Conservation (phyloP, 2,113 vertebrate genomes). For the Cathartes aura region DNA sequence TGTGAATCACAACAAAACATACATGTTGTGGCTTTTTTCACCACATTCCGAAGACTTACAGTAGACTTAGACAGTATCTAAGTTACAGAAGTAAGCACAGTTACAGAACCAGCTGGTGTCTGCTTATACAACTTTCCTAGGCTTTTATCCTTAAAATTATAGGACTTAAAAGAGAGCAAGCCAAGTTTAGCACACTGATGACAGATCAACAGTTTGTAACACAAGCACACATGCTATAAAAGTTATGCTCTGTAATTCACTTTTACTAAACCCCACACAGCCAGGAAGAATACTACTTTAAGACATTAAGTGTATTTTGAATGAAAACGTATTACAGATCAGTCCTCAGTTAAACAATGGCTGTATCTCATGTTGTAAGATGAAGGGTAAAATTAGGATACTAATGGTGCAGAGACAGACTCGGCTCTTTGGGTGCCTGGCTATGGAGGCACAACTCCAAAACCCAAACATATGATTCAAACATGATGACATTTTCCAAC, state of each 20-base stretch:
- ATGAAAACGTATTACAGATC: neutral
- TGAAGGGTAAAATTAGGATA: neutral
- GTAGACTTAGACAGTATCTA: neutral
- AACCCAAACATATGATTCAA: neutral
- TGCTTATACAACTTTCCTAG: neutral
- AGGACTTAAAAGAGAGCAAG: neutral
- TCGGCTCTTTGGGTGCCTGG: neutral
- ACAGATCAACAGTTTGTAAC: neutral
- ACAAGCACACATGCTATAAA: neutral
- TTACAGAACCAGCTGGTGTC: neutral
- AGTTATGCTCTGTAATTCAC: neutral
- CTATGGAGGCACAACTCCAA: neutral
- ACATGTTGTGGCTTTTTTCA: neutral
- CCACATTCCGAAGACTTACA: neutral
- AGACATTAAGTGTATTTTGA: neutral
- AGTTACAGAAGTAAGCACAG: no score
- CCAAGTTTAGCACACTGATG: neutral
- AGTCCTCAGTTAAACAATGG: neutral
- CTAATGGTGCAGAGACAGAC: neutral
- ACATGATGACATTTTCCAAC: neutral
- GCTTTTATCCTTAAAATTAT: neutral
- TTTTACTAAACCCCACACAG: neutral
- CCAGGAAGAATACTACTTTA: neutral
- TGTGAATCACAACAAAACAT: neutral
- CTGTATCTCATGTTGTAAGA: neutral